A percentile compares a stretch with the other conserved stretches of the same genome.
Conservation (phyloP, 2,797 vertebrate genomes). For the Tachyglossus aculeatus region DNA sequence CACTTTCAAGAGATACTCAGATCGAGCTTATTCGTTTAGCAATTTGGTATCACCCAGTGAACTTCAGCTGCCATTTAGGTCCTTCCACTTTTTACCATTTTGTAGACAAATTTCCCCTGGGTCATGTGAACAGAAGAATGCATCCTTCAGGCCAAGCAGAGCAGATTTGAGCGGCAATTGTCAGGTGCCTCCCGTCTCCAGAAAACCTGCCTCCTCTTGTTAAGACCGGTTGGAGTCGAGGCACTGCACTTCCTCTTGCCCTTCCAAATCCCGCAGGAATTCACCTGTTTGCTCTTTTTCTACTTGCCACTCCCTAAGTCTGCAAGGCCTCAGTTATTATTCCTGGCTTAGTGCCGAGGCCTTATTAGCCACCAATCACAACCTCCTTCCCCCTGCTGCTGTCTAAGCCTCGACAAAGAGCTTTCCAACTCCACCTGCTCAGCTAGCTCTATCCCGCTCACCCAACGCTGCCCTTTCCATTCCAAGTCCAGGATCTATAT, state of each 20-base stretch:
- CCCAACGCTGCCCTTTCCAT: neutral
- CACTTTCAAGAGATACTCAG: too few relatives aligned
- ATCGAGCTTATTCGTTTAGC: too few relatives aligned
- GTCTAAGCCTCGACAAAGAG: neutral
- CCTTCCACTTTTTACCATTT: slow-evolving; percentile 2
- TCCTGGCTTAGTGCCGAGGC: neutral
- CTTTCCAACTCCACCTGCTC: neutral
- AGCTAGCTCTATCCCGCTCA: neutral
- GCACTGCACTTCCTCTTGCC: neutral
- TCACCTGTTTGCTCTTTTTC: neutral
- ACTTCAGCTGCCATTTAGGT: slow-evolving; percentile 5
- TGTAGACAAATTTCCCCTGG: neutral
- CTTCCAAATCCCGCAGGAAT: neutral
- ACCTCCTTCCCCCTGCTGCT: neutral
- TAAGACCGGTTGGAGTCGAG: neutral
- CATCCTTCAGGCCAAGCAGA: neutral
- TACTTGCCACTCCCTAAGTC: neutral
- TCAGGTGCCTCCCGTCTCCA: neutral
- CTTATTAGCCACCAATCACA: neutral
- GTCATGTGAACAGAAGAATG: neutral
- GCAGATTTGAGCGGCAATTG: neutral
- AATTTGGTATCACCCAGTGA: neutral
- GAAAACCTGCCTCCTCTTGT: slow-evolving; percentile 8
- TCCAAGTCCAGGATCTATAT: neutral
- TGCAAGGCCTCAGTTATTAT: neutral